Conservation (phyloP, 2,797 vertebrate genomes). For the Nothura maculosa region DNA sequence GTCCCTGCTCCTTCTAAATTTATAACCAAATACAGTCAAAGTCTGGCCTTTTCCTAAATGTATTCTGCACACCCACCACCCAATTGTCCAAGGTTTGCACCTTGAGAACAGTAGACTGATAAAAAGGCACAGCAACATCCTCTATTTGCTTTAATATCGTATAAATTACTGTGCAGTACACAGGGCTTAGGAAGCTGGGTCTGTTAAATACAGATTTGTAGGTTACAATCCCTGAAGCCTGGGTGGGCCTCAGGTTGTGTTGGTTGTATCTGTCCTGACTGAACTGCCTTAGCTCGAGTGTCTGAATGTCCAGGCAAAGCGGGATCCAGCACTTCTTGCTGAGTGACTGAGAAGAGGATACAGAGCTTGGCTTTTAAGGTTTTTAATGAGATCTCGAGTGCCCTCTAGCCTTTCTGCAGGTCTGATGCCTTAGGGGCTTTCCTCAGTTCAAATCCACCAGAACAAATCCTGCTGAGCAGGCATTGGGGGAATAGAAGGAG, state of each 20-base stretch:
- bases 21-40: not conserved
- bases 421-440: not conserved
- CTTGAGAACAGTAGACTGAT: not conserved
- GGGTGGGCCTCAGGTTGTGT: not conserved
- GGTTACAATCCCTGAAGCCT: not conserved
- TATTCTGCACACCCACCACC: not conserved
- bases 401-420: not conserved
- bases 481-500: not conserved
- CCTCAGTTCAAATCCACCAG: not conserved
- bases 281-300: not conserved
- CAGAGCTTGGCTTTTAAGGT: not conserved
- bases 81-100: not conserved
- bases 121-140: not conserved
- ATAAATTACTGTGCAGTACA: fast-evolving
- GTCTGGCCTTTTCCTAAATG: not conserved
- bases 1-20: not conserved
- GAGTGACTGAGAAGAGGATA: not conserved
- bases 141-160: not conserved
- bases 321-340: not conserved
- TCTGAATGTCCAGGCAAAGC: not conserved
- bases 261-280: not conserved
- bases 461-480: not conserved
- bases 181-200: not conserved
- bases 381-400: not conserved
- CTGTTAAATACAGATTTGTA: fast-evolving